Conservation (phyloP, 2,888 invertebrate species). For the Trimorus sp. region DNA sequence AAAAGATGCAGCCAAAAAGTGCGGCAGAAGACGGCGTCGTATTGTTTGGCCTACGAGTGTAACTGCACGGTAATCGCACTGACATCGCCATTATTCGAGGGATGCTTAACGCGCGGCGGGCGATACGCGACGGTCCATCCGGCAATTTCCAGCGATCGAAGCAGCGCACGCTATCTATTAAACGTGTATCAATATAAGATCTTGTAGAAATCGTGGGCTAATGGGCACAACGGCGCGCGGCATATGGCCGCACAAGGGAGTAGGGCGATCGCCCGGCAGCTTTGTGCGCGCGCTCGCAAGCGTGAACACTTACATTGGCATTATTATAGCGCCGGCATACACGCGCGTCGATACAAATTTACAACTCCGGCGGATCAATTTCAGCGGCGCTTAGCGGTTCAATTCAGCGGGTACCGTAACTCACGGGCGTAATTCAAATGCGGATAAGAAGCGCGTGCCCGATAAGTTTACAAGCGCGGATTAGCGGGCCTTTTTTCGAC, state of each 20-base stretch:
- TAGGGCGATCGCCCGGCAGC: conserved; percentile 62
- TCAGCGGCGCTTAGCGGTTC: conserved; percentile 35
- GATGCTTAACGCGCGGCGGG: conserved; percentile 52
- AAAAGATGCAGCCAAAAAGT: conserved; percentile 35
- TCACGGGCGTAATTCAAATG: conserved; percentile 43
- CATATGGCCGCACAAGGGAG: conserved; percentile 68
- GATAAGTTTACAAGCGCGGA: conserved; percentile 45
- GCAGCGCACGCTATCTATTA: conserved; percentile 74
- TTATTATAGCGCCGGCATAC: conserved; percentile 49
- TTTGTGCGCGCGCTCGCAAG: conserved; percentile 71
- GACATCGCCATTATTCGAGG: conserved; percentile 55
- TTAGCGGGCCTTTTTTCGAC: conserved; percentile 19
- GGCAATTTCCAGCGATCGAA: conserved; percentile 66
- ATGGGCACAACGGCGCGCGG: conserved; percentile 74
- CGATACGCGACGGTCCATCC: conserved; percentile 44
- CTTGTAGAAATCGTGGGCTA: conserved; percentile 73
- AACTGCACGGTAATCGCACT: conserved; percentile 48
- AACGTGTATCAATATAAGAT: conserved; percentile 75
- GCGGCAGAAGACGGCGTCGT: conserved; percentile 21
- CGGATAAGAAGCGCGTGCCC: conserved; percentile 25
- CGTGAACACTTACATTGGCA: conserved; percentile 66
- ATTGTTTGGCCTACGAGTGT: conserved; percentile 51
- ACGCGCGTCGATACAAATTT: conserved; percentile 43
- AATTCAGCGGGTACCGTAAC: conserved; percentile 29
- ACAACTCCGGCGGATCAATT: conserved; percentile 51